Evolutionary conservation across 2,797 vertebrate species (phyloP).

Genomic region (Pseudomugil gertrudae): DNA sequence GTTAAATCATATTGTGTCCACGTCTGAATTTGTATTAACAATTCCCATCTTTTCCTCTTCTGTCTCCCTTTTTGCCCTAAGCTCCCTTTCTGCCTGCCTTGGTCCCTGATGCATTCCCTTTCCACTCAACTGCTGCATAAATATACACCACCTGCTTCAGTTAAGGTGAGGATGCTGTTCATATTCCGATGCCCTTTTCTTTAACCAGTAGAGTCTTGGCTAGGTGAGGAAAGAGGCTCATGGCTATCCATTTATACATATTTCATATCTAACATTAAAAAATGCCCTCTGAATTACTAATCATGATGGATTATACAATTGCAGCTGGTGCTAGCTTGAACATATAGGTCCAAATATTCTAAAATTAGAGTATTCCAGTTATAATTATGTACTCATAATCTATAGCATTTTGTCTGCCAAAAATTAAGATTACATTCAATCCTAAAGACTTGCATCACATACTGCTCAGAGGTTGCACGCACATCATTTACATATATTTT

Average conservation of each 20-base stretch:
- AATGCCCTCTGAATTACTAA: conserved; percentile 74
- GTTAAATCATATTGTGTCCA: conserved; percentile 85
- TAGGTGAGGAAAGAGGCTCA: conserved; percentile 79
- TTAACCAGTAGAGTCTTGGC: conserved; percentile 82
- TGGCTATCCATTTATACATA: conserved; percentile 82
- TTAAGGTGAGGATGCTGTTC: conserved; percentile 76
- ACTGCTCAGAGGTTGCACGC: conserved; percentile 26
- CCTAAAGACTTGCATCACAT: conserved; percentile 36
- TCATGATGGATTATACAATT: conserved; percentile 63
- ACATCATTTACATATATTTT: conserved; percentile 63
- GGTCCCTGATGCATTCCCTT: conserved; percentile 60
- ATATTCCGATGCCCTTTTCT: conserved; percentile 73
- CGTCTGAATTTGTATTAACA: conserved; percentile 83
- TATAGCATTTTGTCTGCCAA: conserved; percentile 13
- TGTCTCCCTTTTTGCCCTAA: conserved; percentile 35
- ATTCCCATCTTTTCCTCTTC: conserved; percentile 37
- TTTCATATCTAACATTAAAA: conserved; percentile 77
- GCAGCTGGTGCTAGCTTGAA: conserved; percentile 47
- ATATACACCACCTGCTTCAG: conserved; percentile 83
- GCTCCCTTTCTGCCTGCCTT: conserved; percentile 58
- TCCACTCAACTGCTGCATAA: conserved; percentile 77
- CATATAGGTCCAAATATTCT: conserved; percentile 56
- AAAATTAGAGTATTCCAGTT: conserved; percentile 30
- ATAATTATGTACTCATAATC: conserved; percentile 33
- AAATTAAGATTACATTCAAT: conserved; percentile 35